These are phyloP conservation scores for Nettapus auritus DNA, from an alignment of 2,113 vertebrate genomes.

Conservation along the genomic window DNA sequence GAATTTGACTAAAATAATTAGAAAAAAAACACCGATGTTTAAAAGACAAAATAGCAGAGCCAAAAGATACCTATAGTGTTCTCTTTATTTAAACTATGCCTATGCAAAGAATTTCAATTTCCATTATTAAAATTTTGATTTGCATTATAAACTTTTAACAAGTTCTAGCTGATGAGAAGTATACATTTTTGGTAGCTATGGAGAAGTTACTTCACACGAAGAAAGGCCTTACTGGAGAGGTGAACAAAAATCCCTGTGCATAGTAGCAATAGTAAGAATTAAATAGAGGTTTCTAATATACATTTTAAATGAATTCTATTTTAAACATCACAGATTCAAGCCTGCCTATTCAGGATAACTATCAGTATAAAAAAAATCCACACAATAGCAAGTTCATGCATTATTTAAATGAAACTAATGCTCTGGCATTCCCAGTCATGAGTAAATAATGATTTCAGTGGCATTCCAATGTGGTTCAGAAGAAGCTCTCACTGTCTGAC, in stretches of 20 bases:
- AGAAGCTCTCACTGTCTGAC: not conserved
- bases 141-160: not conserved
- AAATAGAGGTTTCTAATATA: constrained; percentile 22
- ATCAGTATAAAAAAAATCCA: constrained; percentile 38
- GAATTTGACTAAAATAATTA: not conserved
- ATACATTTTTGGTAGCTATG: not conserved
- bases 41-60: not conserved
- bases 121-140: not conserved
- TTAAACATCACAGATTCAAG: constrained; percentile 41
- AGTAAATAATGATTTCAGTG: not conserved
- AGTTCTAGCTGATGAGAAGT: not conserved
- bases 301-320: constrained; percentile 28
- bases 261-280: not conserved
- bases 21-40: not conserved
- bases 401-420: not conserved
- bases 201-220: not conserved
- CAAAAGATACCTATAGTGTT: not conserved
- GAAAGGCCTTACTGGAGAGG: not conserved
- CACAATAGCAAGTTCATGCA: not conserved
- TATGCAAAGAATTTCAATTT: not conserved
- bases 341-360: constrained; percentile 16
- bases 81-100: not conserved
- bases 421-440: not conserved
- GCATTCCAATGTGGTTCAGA: rapidly evolving
- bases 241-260: not conserved